Evolutionary conservation across 1,140 invertebrate species (phyloP).

Genomic region (Mya arenaria): DNA sequence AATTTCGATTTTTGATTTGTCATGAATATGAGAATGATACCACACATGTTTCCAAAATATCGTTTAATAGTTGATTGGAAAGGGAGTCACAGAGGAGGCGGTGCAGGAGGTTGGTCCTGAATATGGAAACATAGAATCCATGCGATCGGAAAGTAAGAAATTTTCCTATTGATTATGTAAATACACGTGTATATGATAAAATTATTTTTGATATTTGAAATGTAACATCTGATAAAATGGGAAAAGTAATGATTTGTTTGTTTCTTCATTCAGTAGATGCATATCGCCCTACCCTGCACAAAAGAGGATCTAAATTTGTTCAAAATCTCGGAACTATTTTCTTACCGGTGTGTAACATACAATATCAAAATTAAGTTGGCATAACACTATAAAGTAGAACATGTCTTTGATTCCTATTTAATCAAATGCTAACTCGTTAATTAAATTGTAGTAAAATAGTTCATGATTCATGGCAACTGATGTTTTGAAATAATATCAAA

Average conservation of each 20-base stretch:
- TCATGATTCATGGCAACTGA: not conserved
- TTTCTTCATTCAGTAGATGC: not conserved
- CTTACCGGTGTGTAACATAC: not conserved
- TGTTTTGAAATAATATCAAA: not conserved
- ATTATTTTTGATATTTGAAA: not conserved
- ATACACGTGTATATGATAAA: not conserved
- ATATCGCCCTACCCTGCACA: not conserved
- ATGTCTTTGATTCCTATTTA: not conserved
- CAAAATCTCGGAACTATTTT: not conserved
- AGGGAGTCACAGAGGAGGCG: not conserved
- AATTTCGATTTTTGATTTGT: no score
- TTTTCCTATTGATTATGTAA: not conserved
- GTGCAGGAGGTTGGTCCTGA: not conserved
- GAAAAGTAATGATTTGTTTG: not conserved
- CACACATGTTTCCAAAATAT: no score
- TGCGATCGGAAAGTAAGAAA: not conserved
- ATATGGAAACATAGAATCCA: not conserved
- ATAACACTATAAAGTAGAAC: not conserved
- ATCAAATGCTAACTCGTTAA: not conserved
- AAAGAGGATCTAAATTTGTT: slow-evolving; percentile 10
- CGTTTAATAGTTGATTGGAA: not conserved
- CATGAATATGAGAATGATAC: no score
- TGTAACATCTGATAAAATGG: not conserved
- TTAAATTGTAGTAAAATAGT: not conserved
- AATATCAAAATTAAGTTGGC: no score